Percentiles rank a stretch among this genome's conserved stretches.
phyloP scores from a whole-genome alignment of 23 tunicate species.

The Trididemnum miniatum region DNA sequence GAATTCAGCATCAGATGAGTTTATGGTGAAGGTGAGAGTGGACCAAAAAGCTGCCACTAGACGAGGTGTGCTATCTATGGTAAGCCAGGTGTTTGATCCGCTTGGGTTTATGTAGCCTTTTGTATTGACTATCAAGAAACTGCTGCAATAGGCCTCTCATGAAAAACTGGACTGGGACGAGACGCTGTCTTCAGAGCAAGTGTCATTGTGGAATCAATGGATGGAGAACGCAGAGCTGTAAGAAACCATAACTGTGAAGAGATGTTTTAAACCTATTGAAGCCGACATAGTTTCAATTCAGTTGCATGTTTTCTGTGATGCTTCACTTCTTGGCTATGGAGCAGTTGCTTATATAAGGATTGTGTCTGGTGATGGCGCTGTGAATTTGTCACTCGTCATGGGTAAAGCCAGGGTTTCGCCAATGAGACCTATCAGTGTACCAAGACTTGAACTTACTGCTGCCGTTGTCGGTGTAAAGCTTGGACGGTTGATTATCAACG shows the following conservation, averaged over 20 bases:
- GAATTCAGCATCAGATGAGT: conserved; percentile 23
- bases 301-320: conserved; percentile 50
- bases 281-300: background rate
- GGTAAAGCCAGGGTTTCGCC: conserved; percentile 46
- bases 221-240: background rate
- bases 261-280: conserved; percentile 25
- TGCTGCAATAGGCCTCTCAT: conserved; percentile 22
- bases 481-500: background rate
- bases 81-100: conserved; percentile 26
- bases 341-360: conserved; percentile 25
- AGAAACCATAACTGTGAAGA: conserved; percentile 11
- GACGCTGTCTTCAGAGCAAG: background rate
- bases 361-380: background rate
- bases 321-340: conserved; percentile 30
- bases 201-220: conserved; percentile 1
- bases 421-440: conserved; percentile 27
- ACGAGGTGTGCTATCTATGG: conserved; percentile 30
- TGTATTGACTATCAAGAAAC: conserved; percentile 18
- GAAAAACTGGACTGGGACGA: conserved; percentile 35
- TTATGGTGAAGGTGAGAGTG: conserved; percentile 15
- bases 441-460: conserved; percentile 40
- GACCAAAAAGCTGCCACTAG: conserved; percentile 4
- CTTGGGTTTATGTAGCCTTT: conserved; percentile 24
- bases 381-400: conserved; percentile 22
- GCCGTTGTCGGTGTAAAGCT: conserved; percentile 18